Conservation (phyloP, 2,888 invertebrate genomes). For the Brachyopa scutellaris region DNA sequence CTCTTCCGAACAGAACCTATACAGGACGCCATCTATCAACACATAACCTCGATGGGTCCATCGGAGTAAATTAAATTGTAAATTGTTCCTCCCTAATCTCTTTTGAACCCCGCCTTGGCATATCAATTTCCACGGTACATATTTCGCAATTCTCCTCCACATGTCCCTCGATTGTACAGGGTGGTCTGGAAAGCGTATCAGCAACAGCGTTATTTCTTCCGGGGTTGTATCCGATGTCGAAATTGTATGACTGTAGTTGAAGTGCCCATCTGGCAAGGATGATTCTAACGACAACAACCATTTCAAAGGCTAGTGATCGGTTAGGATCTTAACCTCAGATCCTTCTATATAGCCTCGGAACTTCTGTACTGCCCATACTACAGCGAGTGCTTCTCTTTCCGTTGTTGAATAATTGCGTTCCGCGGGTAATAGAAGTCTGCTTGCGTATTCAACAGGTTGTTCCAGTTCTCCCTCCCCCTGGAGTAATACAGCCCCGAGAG, state of each 20-base stretch:
- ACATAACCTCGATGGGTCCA: constrained; percentile 38
- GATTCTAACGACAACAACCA: constrained; percentile 80
- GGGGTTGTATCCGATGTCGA: constrained; percentile 78
- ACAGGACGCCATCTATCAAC: background rate
- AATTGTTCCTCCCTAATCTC: too few relatives aligned
- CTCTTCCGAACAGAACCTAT: constrained; percentile 9
- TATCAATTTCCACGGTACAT: constrained; percentile 36
- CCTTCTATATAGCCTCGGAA: constrained; percentile 43
- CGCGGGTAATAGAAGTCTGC: too few relatives aligned
- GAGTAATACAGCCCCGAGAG: too few relatives aligned
- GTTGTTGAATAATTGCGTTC: too few relatives aligned
- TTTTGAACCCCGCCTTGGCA: constrained; percentile 44
- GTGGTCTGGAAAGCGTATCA: constrained; percentile 52
- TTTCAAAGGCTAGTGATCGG: constrained; percentile 82
- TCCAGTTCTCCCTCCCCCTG: too few relatives aligned
- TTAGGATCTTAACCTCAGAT: constrained; percentile 74
- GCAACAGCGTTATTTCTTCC: constrained; percentile 77
- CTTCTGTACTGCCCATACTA: constrained; percentile 14
- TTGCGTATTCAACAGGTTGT: too few relatives aligned
- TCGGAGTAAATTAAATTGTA: background rate
- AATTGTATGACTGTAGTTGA: constrained; percentile 79
- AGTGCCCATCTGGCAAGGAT: constrained; percentile 81
- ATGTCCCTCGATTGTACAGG: constrained; percentile 24
- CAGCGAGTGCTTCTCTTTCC: too few relatives aligned
- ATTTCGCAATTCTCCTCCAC: background rate